Percentiles rank a stretch among this genome's conserved stretches.
Evolutionary conservation across 2,113 vertebrate genomes (phyloP).

Genomic region (Hyperoodon ampullatus): DNA sequence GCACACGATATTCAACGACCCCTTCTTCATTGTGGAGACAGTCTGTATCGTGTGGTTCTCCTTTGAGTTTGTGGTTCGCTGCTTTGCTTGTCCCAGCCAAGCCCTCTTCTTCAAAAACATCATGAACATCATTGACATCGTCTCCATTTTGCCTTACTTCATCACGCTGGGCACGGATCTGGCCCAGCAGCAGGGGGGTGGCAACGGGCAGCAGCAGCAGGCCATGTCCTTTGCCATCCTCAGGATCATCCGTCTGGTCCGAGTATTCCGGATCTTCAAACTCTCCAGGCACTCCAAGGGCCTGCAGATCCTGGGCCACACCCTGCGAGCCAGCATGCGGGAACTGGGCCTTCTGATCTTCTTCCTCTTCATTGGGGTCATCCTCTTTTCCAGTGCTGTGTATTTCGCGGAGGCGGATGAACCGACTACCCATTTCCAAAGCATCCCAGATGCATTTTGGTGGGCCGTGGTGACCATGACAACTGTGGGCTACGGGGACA

Average conservation of each 20-base stretch:
- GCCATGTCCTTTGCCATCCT: slow-evolving; percentile 99
- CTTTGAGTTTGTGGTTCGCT: slow-evolving; percentile 97
- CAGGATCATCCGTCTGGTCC: slow-evolving; percentile 96
- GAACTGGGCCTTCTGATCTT: slow-evolving; percentile 98
- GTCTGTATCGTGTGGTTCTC: slow-evolving; percentile 99
- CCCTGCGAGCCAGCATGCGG: slow-evolving; percentile 97
- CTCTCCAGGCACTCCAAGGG: slow-evolving; percentile 98
- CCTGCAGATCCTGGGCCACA: slow-evolving; percentile 98
- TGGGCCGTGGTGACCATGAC: slow-evolving; percentile 99
- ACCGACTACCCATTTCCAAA: slow-evolving; percentile 96
- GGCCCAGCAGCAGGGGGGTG: slow-evolving; percentile 90
- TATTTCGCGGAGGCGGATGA: slow-evolving; percentile 99
- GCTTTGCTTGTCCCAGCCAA: slow-evolving; percentile 97
- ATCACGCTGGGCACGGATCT: slow-evolving; percentile 98
- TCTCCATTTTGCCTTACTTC: slow-evolving; percentile 99
- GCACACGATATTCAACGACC: slow-evolving; percentile 97
- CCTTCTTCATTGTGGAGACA: slow-evolving; percentile 99
- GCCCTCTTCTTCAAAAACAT: slow-evolving; percentile 97
- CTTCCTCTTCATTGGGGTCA: slow-evolving; percentile 98
- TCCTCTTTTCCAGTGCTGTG: slow-evolving; percentile 99
- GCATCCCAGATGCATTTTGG: slow-evolving; percentile 99
- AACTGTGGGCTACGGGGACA: slow-evolving; percentile 99
- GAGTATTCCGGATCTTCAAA: slow-evolving; percentile 99
- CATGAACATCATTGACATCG: slow-evolving; percentile 99
- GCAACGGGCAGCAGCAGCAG: slow-evolving; percentile 93